phyloP scores from a whole-genome alignment of 2,888 invertebrate genomes.

The Andrena haemorrhoa region DNA sequence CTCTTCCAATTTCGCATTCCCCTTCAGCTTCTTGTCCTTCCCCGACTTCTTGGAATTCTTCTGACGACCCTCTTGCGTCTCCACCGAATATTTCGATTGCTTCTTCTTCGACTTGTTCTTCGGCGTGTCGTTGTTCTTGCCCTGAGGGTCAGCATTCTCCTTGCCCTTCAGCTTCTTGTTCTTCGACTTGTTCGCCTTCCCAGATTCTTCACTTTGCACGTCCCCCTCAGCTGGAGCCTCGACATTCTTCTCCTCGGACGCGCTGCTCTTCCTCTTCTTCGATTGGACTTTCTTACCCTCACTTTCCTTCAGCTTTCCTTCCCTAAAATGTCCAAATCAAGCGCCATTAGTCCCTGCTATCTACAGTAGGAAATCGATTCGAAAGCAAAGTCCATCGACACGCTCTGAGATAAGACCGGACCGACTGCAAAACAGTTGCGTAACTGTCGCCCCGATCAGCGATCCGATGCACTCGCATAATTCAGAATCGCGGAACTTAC shows the following conservation, averaged over 20 bases:
- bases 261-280: constrained; percentile 49
- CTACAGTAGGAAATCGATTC: background rate
- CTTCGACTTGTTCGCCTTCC: constrained; percentile 50
- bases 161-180: constrained; percentile 52
- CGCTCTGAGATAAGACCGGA: constrained; percentile 24
- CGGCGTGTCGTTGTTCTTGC: background rate
- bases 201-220: constrained; percentile 7
- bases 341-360: background rate
- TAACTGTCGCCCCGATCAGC: background rate
- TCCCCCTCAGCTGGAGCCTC: constrained; percentile 9
- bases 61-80: constrained; percentile 28
- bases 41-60: constrained; percentile 44
- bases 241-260: constrained; percentile 13
- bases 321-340: constrained; percentile 24
- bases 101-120: constrained; percentile 55
- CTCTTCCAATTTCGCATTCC: constrained; percentile 13
- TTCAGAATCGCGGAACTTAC: constrained; percentile 36
- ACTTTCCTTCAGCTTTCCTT: constrained; percentile 30
- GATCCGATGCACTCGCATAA: background rate
- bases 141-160: constrained; percentile 30
- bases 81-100: constrained; percentile 18
- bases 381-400: constrained; percentile 20
- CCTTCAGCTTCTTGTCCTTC: constrained; percentile 54
- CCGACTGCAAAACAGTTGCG: constrained; percentile 32
- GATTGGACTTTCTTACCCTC: constrained; percentile 45